Evolutionary conservation across 1,140 invertebrate species (phyloP), one percentile per base, ranked within the genome.

Genomic region (Papilio glaucus): DNA sequence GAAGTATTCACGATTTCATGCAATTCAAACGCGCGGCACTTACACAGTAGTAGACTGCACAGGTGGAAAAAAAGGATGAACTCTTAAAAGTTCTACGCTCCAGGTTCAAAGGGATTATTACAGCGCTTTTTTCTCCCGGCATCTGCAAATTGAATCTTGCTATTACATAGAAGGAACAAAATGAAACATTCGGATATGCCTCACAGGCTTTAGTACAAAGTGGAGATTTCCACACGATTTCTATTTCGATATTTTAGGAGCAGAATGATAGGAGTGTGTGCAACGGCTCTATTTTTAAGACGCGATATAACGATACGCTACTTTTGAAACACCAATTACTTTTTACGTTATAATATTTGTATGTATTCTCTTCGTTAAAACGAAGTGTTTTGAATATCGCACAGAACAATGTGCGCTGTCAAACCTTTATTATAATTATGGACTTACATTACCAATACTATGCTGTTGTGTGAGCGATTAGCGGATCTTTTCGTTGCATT

Each of bases 41-140:
- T 24, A 57, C 49, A 26, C 49, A 57, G 18, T 24, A 49, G 49
- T 57, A 57, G 21, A 49, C 45, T 21, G 45, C 45, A 49, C 45
- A 49, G 45, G 45, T 49, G 21, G 18, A 49, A 57, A 57, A 57
- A 49, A 49, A 33, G 29, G 2, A 33, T 33, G 29, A 33, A 15
- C 18, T 18, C 21, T 57, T 57, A 24, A 24, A 57, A 57, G 49
- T 57, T 57, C 49, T 12, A 57, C 49, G 49, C 21, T 57, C 21
- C 10, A 26, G 18, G 49, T 57, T 57, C 21, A 57, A 57, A 57
- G 49, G 18, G 49, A 57, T 57, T 57, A 57, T 57, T 24, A 10
- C 49, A 57, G 49, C 21, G 49, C 49, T 53, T 18, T 57, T 57
- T 57, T 57, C 49, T 57, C 49, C 21, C 49, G 49, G 21, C 49